Base-by-base conservation (phyloP, 2,888 invertebrate genomes). In the Nomada lathburiana region DNA sequence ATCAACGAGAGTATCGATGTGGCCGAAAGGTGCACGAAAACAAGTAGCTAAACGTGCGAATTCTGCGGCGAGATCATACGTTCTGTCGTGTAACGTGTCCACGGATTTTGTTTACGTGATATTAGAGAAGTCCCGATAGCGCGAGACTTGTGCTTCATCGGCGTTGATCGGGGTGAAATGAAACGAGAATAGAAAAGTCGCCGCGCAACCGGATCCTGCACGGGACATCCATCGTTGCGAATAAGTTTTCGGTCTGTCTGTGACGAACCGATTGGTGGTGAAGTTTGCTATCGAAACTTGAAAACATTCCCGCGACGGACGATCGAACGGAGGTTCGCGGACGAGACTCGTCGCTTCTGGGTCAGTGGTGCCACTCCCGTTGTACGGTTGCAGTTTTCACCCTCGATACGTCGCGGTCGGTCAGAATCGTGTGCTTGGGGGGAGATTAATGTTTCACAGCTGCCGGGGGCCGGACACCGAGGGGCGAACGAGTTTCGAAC, bases 381-480 rank as follows among this genome's bases (percentile, higher is more conserved):
- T 18, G 29, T 18, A 29, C 18, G 4, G 52, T n/a, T 2, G 42
- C 79, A 47, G 63, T 74, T 71, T 75, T 85, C 73, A 72, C 69
- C 73, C 82, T 50, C 60, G 44, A 13, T 55, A 44, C 67, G 67
- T 11, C 36, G 16, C 52, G 13, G 26, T 50, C 29, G 29, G 29
- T 57, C 13, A 16, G 47, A 47, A 16, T 47, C 47, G 47, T 16
- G 3, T 16, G 47, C 47, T 47, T 47, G 47, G 47, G 47, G 47
- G 47, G 47, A 42, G 82, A 86, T 86, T 68, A 86, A 86, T 86
- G 82, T 86, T 86, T 86, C 80, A 86, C 42, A 52, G 23, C 36
- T 59, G 53, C 59, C 76, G 13, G 36, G 23, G 59, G 36, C 29
- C 5, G 18, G 36, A 53, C 44, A 36, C 7, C 68, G 60, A 44